Conservation (phyloP, 37 sponge, comb jelly and placozoan species). For the Ianthella basta region DNA sequence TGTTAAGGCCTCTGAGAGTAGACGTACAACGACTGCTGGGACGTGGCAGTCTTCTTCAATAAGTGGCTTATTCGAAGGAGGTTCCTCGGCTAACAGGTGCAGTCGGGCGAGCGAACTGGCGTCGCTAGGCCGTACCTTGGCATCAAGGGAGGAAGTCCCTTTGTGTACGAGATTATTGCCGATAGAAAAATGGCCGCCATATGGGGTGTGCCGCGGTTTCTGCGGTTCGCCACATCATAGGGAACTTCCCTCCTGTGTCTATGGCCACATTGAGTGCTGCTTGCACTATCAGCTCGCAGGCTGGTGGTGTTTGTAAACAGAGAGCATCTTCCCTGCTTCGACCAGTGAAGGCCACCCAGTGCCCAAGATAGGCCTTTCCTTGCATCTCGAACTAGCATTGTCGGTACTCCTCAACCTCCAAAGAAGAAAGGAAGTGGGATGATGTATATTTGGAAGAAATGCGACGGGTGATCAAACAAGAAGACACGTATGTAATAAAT, state of each 20-base stretch:
- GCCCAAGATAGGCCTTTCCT: background rate
- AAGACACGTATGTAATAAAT: constrained; percentile 66
- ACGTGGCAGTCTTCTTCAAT: no score
- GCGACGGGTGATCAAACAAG: background rate
- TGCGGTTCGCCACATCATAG: background rate
- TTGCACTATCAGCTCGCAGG: background rate
- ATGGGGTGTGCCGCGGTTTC: background rate
- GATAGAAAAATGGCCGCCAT: constrained; percentile 10
- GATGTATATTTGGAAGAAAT: constrained; percentile 19
- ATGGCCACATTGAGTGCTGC: background rate
- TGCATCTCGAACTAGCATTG: background rate
- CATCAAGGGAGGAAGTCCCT: constrained; percentile 9
- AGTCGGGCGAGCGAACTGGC: no score
- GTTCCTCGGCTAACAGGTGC: no score
- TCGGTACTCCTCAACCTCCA: background rate
- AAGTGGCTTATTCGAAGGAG: no score
- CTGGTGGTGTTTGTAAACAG: no score
- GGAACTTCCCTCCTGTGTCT: no score
- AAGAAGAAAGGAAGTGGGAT: constrained; percentile 2
- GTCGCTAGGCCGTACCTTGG: no score
- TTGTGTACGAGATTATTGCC: no score
- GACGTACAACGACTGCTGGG: background rate
- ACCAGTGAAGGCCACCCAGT: background rate
- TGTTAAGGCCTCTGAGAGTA: background rate
- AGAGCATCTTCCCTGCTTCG: background rate